Evolutionary conservation across 1,140 invertebrate species (phyloP).

Genomic region (Brachionus manjavacas): DNA sequence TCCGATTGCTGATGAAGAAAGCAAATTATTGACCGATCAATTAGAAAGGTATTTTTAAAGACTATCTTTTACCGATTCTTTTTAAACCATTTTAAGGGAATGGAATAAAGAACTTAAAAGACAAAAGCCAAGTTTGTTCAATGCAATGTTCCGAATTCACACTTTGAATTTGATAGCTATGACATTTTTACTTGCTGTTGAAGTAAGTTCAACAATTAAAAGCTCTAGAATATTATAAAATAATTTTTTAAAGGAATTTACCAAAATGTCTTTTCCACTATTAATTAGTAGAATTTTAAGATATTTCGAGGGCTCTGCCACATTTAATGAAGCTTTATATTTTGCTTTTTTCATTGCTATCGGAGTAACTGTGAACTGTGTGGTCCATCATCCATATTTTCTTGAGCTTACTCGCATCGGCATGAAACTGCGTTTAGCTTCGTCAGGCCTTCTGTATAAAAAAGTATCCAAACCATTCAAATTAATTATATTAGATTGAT

Average conservation of each 20-base stretch:
- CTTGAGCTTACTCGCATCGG: constrained; percentile 66
- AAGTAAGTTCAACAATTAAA: neutral
- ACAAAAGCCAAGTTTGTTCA: constrained; percentile 12
- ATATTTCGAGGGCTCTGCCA: constrained; percentile 18
- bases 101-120: constrained; percentile 35
- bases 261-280: constrained; percentile 10
- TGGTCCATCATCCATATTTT: constrained; percentile 73
- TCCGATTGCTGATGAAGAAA: neutral
- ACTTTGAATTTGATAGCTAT: neutral
- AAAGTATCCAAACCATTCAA: constrained; percentile 60
- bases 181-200: neutral
- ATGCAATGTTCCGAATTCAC: neutral
- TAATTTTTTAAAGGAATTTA: constrained; percentile 1
- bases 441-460: constrained; percentile 73
- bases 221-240: neutral
- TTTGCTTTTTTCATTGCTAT: neutral
- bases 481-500: no score
- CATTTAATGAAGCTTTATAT: neutral
- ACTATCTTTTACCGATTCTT: neutral
- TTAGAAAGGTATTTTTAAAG: constrained; percentile 22
- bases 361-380: constrained; percentile 57
- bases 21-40: neutral
- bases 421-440: constrained; percentile 72
- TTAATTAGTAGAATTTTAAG: constrained; percentile 21
- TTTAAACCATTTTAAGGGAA: neutral